These are phyloP conservation scores for Agrypnia vestita DNA, from an alignment of 1,140 invertebrate genomes.

Conservation along the genomic window DNA sequence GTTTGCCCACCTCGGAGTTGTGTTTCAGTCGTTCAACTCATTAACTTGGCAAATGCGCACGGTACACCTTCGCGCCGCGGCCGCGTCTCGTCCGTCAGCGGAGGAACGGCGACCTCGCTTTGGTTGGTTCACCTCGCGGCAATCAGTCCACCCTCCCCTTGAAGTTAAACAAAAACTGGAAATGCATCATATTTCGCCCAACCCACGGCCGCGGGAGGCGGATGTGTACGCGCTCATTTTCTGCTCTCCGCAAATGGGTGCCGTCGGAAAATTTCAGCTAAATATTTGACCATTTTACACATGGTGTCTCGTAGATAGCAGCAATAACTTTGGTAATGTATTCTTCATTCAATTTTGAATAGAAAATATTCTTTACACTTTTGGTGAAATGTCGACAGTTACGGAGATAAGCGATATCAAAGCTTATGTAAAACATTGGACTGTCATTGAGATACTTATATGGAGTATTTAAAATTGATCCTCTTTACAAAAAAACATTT, in stretches of 20 bases:
- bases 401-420: too few species aligned
- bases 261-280: too few species aligned
- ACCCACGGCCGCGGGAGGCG: neutral
- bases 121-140: conserved; percentile 47
- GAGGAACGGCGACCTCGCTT: conserved; percentile 45
- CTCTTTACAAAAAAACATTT: too few species aligned
- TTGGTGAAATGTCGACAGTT: too few species aligned
- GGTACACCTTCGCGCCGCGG: conserved; percentile 6
- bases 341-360: too few species aligned
- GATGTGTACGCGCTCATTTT: conserved; percentile 10
- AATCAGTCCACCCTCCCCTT: conserved; percentile 29
- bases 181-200: conserved; percentile 15
- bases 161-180: conserved; percentile 36
- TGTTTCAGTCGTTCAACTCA: conserved; percentile 40
- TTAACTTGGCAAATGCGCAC: neutral
- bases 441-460: too few species aligned
- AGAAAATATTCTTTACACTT: too few species aligned
- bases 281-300: too few species aligned
- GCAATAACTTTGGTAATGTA: too few species aligned
- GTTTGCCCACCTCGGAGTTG: neutral
- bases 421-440: too few species aligned
- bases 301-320: too few species aligned
- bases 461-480: too few species aligned
- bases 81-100: neutral
- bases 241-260: neutral